Evolutionary conservation across 2,113 vertebrate species (phyloP).

Genomic region (Cacatua alba): DNA sequence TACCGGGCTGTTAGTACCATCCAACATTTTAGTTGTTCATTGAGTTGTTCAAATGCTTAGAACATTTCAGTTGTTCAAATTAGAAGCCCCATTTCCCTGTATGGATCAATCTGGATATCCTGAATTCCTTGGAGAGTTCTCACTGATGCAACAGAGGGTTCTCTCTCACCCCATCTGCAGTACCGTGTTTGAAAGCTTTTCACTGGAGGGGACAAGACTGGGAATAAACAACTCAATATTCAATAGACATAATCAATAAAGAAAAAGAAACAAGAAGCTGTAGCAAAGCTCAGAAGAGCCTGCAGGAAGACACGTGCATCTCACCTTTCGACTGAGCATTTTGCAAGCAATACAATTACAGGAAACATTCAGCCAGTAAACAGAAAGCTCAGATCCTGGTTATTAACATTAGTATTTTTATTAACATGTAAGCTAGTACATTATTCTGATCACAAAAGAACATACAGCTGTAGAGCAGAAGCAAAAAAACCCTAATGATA

Average conservation of each 20-base stretch:
- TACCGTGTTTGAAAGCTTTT: background rate
- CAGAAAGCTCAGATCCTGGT: background rate
- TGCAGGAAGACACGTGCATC: rapidly evolving
- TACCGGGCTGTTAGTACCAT: background rate
- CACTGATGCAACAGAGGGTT: background rate
- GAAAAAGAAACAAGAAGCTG: background rate
- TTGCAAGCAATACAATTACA: background rate
- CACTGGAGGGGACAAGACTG: background rate
- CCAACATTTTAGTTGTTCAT: background rate
- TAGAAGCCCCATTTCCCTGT: background rate
- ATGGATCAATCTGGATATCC: background rate
- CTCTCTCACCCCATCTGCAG: background rate
- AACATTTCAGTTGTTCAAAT: background rate
- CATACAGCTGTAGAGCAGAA: background rate
- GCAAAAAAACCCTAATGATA: background rate
- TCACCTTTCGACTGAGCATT: background rate
- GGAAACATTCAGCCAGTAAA: background rate
- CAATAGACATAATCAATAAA: background rate
- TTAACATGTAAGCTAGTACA: background rate
- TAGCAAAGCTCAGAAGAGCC: background rate
- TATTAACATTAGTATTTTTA: background rate
- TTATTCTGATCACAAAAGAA: background rate
- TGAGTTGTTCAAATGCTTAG: background rate
- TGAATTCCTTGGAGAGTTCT: background rate
- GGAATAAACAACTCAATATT: background rate